Conservation (phyloP, 2,888 invertebrate species). For the Xanthostigma xanthostigma region DNA sequence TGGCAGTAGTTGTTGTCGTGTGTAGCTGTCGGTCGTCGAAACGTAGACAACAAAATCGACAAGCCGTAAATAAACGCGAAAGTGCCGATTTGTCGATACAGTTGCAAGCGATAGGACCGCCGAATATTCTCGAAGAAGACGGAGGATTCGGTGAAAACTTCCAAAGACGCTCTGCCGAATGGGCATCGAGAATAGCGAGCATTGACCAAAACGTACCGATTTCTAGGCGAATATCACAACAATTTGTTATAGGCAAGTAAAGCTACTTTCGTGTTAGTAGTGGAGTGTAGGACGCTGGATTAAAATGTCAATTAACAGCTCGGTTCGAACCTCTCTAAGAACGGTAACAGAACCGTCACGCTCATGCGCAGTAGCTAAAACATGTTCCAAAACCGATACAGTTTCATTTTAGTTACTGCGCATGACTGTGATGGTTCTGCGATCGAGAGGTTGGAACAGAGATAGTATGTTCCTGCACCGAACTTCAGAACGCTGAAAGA, state of each 20-base stretch:
- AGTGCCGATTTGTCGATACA: background rate
- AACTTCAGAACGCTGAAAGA: background rate
- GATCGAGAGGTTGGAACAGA: too few species aligned
- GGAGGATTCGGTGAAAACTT: slow-evolving; percentile 29
- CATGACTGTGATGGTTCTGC: too few species aligned
- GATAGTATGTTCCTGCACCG: too few species aligned
- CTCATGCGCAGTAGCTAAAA: too few species aligned
- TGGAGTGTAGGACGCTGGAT: too few species aligned
- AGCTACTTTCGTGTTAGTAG: background rate
- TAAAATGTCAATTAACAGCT: too few species aligned
- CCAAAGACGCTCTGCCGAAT: slow-evolving; percentile 26
- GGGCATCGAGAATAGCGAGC: slow-evolving; percentile 15
- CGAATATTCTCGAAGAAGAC: slow-evolving; percentile 27
- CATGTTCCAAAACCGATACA: too few species aligned
- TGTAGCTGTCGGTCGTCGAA: background rate
- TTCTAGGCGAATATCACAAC: slow-evolving; percentile 19
- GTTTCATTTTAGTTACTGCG: too few species aligned
- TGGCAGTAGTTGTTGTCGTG: background rate
- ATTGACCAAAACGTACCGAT: slow-evolving; percentile 21
- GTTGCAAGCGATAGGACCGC: slow-evolving; percentile 18
- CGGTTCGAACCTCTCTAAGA: too few species aligned
- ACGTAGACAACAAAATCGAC: background rate
- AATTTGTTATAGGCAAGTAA: slow-evolving; percentile 9
- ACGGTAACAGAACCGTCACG: too few species aligned
- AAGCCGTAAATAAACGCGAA: too few species aligned